Conservation (phyloP, 2,888 invertebrate species). For the Calameuta filiformis region DNA sequence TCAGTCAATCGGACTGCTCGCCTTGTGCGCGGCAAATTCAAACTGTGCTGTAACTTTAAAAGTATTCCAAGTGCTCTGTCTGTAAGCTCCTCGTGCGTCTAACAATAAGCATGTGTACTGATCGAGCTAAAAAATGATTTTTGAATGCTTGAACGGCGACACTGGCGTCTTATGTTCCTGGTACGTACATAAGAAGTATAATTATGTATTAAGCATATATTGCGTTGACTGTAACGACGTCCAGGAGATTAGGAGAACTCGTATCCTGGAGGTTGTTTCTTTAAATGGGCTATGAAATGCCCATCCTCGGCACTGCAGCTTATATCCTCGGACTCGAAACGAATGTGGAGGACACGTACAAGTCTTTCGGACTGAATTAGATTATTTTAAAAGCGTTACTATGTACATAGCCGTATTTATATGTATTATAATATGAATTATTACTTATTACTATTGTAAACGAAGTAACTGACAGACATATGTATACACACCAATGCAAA, state of each 20-base stretch:
- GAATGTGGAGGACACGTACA: neutral
- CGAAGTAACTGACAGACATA: neutral
- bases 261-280: neutral
- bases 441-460: constrained; percentile 10
- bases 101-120: neutral
- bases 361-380: constrained; percentile 6
- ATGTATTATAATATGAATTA: constrained; percentile 24
- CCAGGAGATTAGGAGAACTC: neutral
- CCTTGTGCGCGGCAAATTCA: neutral
- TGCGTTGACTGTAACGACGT: neutral
- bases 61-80: neutral
- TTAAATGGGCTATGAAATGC: neutral
- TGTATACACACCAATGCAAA: neutral
- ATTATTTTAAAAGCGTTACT: constrained; percentile 21
- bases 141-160: neutral
- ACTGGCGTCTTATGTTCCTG: neutral
- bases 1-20: neutral
- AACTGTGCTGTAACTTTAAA: neutral
- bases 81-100: neutral
- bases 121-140: neutral
- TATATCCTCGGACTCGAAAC: neutral
- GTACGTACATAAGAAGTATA: neutral
- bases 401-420: constrained; percentile 34
- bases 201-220: neutral
- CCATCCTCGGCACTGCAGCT: neutral